phyloP scores from a whole-genome alignment of 2,888 invertebrate genomes.

The Parochlus steinenii region DNA sequence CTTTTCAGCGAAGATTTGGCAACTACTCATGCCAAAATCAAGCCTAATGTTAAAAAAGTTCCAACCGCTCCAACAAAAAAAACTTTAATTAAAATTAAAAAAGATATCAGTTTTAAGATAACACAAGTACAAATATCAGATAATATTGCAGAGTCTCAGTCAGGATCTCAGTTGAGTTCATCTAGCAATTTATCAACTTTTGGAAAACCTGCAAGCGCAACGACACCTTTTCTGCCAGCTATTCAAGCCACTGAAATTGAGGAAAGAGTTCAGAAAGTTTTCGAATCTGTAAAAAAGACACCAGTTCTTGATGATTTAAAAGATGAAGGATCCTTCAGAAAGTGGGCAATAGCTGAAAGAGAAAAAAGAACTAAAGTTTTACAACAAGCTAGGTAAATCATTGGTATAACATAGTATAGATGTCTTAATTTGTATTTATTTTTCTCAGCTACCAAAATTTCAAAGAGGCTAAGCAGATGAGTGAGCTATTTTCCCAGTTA shows the following conservation, averaged over 20 bases:
- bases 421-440: too few species aligned
- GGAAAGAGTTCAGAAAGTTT: not conserved
- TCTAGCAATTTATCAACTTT: too few species aligned
- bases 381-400: too few species aligned
- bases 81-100: too few species aligned
- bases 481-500: slow-evolving; percentile 9
- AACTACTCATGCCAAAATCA: too few species aligned
- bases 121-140: slow-evolving; percentile 8
- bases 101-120: slow-evolving; percentile 1
- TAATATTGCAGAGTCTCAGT: slow-evolving; percentile 1
- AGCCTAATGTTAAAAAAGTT: too few species aligned
- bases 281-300: slow-evolving; percentile 8
- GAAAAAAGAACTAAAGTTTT: slow-evolving; percentile 10
- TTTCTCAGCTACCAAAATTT: slow-evolving; percentile 6
- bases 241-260: too few species aligned
- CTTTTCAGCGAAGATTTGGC: slow-evolving; percentile 13
- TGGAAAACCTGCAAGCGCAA: slow-evolving; percentile 1
- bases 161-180: too few species aligned
- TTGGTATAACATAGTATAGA: too few species aligned
- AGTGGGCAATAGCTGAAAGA: slow-evolving; percentile 11
- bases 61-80: too few species aligned
- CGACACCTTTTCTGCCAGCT: too few species aligned
- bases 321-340: slow-evolving; percentile 3
- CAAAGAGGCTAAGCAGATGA: slow-evolving; percentile 9
- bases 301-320: slow-evolving; percentile 7